phyloP scores from a whole-genome alignment of 2,797 vertebrate species.

The Agapornis canus region DNA sequence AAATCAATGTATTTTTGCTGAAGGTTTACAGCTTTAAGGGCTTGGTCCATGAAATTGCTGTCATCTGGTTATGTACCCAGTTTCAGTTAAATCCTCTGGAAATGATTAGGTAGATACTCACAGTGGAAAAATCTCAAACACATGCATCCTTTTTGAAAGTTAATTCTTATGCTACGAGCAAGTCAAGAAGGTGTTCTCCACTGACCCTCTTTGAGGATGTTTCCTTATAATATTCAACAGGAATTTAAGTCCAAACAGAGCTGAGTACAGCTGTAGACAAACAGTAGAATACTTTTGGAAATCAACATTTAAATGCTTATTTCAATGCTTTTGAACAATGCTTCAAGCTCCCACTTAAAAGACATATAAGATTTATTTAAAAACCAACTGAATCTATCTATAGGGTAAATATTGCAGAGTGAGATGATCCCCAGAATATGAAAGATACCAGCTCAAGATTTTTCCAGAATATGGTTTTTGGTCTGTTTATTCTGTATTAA shows the following conservation, averaged over 20 bases:
- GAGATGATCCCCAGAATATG: not conserved
- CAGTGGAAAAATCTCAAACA: not conserved
- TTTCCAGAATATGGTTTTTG: not conserved
- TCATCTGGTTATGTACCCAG: not conserved
- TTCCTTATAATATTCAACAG: not conserved
- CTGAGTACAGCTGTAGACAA: not conserved
- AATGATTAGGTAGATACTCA: not conserved
- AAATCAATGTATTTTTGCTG: not conserved
- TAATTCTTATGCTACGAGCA: not conserved
- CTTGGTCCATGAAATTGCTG: not conserved
- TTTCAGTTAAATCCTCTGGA: not conserved
- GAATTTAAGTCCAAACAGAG: not conserved
- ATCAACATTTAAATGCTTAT: not conserved
- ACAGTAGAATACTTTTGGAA: not conserved
- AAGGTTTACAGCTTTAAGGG: not conserved
- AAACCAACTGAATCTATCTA: not conserved
- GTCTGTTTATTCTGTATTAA: not conserved
- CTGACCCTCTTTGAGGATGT: not conserved
- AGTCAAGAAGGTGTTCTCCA: not conserved
- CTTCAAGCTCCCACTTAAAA: not conserved
- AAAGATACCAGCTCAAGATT: not conserved
- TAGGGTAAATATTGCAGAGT: not conserved
- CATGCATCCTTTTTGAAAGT: rapidly evolving
- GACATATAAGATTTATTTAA: not conserved
- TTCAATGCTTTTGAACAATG: not conserved